Base-by-base conservation (phyloP, 1,140 invertebrate genomes). In the Stegodyphus dumicola region DNA sequence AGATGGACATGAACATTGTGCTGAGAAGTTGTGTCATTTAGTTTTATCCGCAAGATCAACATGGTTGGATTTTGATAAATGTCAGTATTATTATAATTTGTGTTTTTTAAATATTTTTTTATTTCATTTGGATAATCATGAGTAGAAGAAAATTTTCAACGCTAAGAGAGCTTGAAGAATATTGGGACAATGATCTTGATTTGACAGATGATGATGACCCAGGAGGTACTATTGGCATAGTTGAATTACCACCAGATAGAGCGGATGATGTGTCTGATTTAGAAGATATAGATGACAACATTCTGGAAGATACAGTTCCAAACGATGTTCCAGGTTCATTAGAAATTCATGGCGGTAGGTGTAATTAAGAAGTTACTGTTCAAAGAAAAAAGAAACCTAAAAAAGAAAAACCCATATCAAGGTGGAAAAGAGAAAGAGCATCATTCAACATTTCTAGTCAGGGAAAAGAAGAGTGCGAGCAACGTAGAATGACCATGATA, bases 201-300 rank as follows among this genome's bases (percentile, higher is more conserved):
- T 74, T 74, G 71, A 74, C 71, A 74, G 71, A 74, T 54, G 71
- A 74, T 74, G 71, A 74, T 74, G 71, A 74, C 71, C 71, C 71
- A 74, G 71, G 71, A 74, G 71, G 52, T 74, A 74, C 71, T 74
- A 74, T 74, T 74, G 71, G 54, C 71, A 74, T 74, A 74, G 71
- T 74, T 74, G 71, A 74, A 74, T 74, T 74, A 74, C 71, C 71
- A 74, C 71, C 71, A 74, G 71, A 74, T 74, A 74, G 71, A 74
- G 71, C 71, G 71, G 71, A 74, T 74, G 71, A 74, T 74, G 71
- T 54, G 71, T 74, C 71, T 74, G 71, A 74, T 74, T 74, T 74
- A 74, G 71, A 74, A 74, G 71, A 74, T 74, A 74, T 74, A 74
- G 71, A 74, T 74, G 71, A 74, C 71, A 74, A 74, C 71, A 74